phyloP scores from a whole-genome alignment of 2,113 vertebrate genomes.

The Trichechus manatus region DNA sequence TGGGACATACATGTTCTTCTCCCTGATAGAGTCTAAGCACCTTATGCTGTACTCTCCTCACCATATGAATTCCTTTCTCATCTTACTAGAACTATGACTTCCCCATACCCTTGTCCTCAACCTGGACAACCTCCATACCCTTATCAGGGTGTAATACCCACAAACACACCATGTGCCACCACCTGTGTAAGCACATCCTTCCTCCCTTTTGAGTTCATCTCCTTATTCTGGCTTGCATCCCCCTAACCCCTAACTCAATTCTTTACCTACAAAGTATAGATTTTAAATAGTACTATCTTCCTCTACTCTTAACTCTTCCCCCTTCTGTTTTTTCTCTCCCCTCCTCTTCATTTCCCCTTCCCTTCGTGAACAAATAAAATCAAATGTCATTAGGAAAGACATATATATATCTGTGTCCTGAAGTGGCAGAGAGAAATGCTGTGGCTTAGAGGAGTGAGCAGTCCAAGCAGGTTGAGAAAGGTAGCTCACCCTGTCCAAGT shows the following conservation, averaged over 20 bases:
- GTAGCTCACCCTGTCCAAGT: too few relatives aligned
- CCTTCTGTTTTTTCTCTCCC: background rate
- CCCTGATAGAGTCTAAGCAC: too few relatives aligned
- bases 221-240: fast-evolving
- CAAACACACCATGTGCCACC: too few relatives aligned
- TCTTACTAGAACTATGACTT: too few relatives aligned
- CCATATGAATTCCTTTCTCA: too few relatives aligned
- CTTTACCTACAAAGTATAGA: background rate
- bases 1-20: too few relatives aligned
- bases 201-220: background rate
- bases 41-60: too few relatives aligned
- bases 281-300: background rate
- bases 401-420: background rate
- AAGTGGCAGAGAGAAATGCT: background rate
- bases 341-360: background rate
- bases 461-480: background rate
- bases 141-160: too few relatives aligned
- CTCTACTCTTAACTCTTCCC: background rate
- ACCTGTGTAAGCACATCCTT: background rate
- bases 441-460: background rate
- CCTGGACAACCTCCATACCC: background rate
- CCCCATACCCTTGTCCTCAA: background rate
- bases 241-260: background rate
- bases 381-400: background rate
- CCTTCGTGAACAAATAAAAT: background rate